phyloP scores from a whole-genome alignment of 2,888 invertebrate genomes.

The Litoditis marina region DNA sequence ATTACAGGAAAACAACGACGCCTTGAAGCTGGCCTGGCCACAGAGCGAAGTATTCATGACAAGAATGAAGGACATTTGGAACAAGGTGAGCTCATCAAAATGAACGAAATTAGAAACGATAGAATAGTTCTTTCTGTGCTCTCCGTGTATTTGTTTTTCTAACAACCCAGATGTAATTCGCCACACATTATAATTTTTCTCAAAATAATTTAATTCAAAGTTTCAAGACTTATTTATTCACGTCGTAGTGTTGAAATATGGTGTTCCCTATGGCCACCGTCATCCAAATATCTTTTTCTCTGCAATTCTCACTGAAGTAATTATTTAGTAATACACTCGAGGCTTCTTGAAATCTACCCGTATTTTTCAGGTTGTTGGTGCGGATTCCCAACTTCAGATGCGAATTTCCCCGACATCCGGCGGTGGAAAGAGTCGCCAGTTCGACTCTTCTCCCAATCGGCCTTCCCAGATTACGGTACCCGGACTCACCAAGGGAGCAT shows the following conservation, averaged over 20 bases:
- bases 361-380: slow-evolving; percentile 42
- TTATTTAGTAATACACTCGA: background rate
- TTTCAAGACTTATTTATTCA: background rate
- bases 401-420: slow-evolving; percentile 26
- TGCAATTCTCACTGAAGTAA: background rate
- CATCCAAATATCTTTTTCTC: background rate
- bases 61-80: slow-evolving; percentile 53
- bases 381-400: slow-evolving; percentile 50
- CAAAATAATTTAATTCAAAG: too few species aligned
- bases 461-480: slow-evolving; percentile 28
- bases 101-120: too few species aligned
- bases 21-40: slow-evolving; percentile 55
- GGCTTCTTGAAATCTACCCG: background rate
- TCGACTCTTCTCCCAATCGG: slow-evolving; percentile 33
- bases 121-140: too few species aligned
- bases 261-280: too few species aligned
- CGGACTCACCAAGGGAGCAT: slow-evolving; percentile 46
- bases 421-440: slow-evolving; percentile 28
- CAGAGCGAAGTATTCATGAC: slow-evolving; percentile 50
- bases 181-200: too few species aligned
- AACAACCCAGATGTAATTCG: too few species aligned
- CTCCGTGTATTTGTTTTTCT: too few species aligned
- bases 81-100: slow-evolving; percentile 38
- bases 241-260: too few species aligned
- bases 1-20: slow-evolving; percentile 46